Conservation (phyloP, 2,113 vertebrate species). For the Pluvialis apricaria region DNA sequence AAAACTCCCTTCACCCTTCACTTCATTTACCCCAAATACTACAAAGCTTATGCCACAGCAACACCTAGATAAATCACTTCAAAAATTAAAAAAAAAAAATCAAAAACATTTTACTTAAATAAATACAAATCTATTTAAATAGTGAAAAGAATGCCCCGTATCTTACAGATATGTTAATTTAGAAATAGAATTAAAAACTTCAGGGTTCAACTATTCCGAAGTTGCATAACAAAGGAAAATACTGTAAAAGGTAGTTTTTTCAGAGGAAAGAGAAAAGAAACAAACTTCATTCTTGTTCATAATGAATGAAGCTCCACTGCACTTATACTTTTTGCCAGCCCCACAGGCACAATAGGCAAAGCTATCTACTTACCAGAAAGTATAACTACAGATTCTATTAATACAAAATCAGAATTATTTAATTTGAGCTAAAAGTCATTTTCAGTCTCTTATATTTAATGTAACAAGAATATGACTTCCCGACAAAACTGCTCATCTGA, state of each 20-base stretch:
- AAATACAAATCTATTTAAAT: conserved; percentile 18
- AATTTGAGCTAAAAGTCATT: background rate
- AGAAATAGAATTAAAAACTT: background rate
- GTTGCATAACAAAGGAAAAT: background rate
- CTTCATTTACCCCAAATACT: background rate
- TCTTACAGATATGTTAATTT: background rate
- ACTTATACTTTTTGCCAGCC: background rate
- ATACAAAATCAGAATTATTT: conserved; percentile 8
- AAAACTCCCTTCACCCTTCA: background rate
- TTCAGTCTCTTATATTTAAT: background rate
- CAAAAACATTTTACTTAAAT: background rate
- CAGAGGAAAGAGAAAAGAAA: background rate
- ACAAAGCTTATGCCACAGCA: background rate
- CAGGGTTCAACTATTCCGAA: background rate
- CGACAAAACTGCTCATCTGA: background rate
- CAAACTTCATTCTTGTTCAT: background rate
- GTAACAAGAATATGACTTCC: background rate
- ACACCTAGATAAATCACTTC: background rate
- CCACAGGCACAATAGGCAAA: background rate
- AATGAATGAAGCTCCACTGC: background rate
- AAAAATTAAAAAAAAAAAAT: background rate
- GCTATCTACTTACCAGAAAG: background rate
- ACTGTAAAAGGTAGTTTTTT: background rate
- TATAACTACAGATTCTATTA: background rate
- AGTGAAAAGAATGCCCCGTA: background rate